Conservation (phyloP, 1,140 invertebrate genomes). For the Nomia melanderi region DNA sequence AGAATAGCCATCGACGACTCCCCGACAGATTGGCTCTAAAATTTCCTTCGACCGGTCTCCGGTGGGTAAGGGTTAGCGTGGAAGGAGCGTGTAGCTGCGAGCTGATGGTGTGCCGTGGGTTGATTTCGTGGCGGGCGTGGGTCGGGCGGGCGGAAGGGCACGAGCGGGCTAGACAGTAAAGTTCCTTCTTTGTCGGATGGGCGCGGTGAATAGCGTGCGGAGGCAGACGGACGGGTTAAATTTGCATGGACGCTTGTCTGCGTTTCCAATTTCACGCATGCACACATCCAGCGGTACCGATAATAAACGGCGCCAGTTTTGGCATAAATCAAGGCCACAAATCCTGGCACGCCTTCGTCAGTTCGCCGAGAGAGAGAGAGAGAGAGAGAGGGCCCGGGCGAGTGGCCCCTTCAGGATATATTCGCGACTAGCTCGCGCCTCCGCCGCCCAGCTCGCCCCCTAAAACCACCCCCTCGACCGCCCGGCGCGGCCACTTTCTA, state of each 20-base stretch:
- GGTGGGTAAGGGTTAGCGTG: background rate
- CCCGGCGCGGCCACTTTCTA: no score
- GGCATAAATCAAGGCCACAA: slow-evolving; percentile 76
- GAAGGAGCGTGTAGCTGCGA: slow-evolving; percentile 13
- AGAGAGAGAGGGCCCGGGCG: no score
- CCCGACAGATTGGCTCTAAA: background rate
- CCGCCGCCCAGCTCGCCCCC: background rate
- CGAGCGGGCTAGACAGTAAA: slow-evolving; percentile 57
- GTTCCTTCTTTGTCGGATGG: slow-evolving; percentile 69
- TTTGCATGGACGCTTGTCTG: slow-evolving; percentile 78
- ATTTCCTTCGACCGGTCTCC: slow-evolving; percentile 11
- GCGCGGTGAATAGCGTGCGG: slow-evolving; percentile 60
- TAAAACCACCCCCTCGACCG: no score
- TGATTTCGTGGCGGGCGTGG: slow-evolving; percentile 25
- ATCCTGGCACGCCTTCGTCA: slow-evolving; percentile 64
- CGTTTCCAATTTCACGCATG: slow-evolving; percentile 79
- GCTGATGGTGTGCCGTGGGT: slow-evolving; percentile 25
- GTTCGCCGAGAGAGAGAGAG: slow-evolving; percentile 8
- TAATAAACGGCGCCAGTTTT: slow-evolving; percentile 78
- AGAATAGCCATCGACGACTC: background rate
- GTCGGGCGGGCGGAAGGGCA: background rate
- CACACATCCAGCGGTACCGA: slow-evolving; percentile 74
- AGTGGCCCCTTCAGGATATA: slow-evolving; percentile 21
- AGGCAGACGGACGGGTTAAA: slow-evolving; percentile 71
- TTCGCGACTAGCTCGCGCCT: slow-evolving; percentile 14